phyloP scores from a whole-genome alignment of 2,113 vertebrate species.

The Notarius lentiginosus region DNA sequence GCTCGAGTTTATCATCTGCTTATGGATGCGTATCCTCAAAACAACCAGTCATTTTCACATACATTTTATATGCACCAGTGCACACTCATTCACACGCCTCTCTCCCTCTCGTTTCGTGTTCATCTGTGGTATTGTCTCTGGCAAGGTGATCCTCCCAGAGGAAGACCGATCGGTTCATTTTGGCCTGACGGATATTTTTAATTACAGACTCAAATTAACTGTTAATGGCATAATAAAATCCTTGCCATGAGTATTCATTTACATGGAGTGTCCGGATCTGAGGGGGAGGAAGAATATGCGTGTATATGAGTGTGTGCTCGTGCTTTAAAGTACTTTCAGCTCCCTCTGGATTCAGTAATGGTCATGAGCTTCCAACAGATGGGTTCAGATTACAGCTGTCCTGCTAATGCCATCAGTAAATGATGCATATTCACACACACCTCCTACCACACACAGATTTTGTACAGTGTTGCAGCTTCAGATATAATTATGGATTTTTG shows the following conservation, averaged over 20 bases:
- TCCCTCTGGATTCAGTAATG: conserved; percentile 28
- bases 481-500: conserved; percentile 22
- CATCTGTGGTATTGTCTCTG: conserved; percentile 26
- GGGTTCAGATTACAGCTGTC: conserved; percentile 41
- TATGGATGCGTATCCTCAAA: not conserved
- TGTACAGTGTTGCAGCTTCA: conserved; percentile 25
- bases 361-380: conserved; percentile 41
- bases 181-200: conserved; percentile 45
- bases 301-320: conserved; percentile 37
- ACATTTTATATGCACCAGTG: not conserved
- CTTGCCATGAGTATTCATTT: conserved; percentile 44
- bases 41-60: not conserved
- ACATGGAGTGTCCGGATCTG: conserved; percentile 10
- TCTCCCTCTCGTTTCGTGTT: not conserved
- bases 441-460: not conserved
- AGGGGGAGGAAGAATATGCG: not conserved
- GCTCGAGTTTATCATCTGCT: conserved; percentile 20
- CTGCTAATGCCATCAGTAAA: conserved; percentile 44
- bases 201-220: conserved; percentile 48
- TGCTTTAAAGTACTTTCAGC: conserved; percentile 22
- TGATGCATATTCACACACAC: conserved; percentile 21
- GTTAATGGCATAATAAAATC: conserved; percentile 47
- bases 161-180: conserved; percentile 29
- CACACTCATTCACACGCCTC: no score
- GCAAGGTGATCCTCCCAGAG: conserved; percentile 40